phyloP scores from a whole-genome alignment of 2,113 vertebrate species.

The Strix aluco region DNA sequence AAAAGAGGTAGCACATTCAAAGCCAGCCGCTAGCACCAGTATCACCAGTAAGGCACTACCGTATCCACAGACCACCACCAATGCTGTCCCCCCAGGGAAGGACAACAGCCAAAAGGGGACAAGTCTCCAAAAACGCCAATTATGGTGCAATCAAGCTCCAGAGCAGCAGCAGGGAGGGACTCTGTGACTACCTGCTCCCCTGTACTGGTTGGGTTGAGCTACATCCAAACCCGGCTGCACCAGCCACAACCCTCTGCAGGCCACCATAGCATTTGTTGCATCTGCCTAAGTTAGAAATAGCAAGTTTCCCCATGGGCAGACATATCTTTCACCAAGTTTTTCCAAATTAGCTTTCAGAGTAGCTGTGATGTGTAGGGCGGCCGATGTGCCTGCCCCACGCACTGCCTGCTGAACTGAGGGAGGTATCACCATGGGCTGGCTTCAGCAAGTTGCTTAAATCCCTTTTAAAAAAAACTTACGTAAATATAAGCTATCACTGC shows the following conservation, averaged over 20 bases:
- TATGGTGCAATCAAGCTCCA: no score
- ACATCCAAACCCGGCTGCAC: not conserved
- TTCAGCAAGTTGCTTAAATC: not conserved
- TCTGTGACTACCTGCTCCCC: not conserved
- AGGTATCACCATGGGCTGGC: not conserved
- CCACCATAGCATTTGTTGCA: not conserved
- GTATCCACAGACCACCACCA: not conserved
- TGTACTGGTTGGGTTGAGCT: not conserved
- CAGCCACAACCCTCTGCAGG: not conserved
- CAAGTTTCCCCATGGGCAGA: not conserved
- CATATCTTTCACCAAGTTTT: not conserved
- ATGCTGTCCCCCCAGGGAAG: not conserved
- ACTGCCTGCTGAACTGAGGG: no score
- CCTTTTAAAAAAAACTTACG: not conserved
- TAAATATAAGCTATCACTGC: not conserved
- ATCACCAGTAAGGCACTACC: not conserved
- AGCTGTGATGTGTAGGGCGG: not conserved
- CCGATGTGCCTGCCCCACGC: not conserved
- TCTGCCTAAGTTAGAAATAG: accelerated
- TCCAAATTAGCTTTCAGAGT: not conserved
- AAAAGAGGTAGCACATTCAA: not conserved
- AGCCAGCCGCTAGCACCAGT: not conserved
- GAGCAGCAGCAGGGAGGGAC: not conserved
- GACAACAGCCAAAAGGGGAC: not conserved
- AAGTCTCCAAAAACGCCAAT: not conserved